Evolutionary conservation across 2,797 vertebrate species (phyloP), one percentile per base, ranked within the genome.

Genomic region (Atherinosoma microstoma): DNA sequence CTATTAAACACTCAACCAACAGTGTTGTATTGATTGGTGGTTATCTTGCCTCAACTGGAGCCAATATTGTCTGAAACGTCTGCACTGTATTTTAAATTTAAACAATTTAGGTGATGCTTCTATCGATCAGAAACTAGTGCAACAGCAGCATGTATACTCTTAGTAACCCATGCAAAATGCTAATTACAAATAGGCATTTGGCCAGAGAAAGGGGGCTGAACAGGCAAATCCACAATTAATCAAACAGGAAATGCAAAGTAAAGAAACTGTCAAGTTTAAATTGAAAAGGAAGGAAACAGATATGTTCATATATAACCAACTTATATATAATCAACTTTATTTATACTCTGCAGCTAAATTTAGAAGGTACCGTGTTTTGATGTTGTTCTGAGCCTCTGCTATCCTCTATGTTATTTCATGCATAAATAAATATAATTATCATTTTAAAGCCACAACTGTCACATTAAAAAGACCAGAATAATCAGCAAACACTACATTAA

Each of bases 1-100:
- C 80, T 89, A 83, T 88, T 90, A 87, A 90, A 89, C 83, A 90
- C 84, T 88, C 78, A 88, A 87, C 85, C 78, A 82, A 72, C 67
- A 75, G 65, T 35, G 70, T 78, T 66, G 22, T 67, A 92, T 93
- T 40, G 89, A 92, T 88, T 22, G 34, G 84, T 29, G 83, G 85
- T 82, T 84, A 84, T 81, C 84, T 82, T 61, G 70, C 78, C 62
- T 84, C 78, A 73, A 61, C 76, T 85, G 30, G 60, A 76, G 47
- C 79, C 79, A 83, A 71, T 77, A 61, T 65, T 49, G 62, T 75
- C 78, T 64, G 57, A 89, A 85, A 72, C 10, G 45, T 70, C 79
- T 2, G 36, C 34, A 6, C 63, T 73, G 65, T 80, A 66, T 83
- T 79, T 88, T 78, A 76, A 60, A 83, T 86, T 80, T 73, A 80